Evolutionary conservation across 2,797 vertebrate genomes (phyloP).

Genomic region (Heterohyrax brucei): DNA sequence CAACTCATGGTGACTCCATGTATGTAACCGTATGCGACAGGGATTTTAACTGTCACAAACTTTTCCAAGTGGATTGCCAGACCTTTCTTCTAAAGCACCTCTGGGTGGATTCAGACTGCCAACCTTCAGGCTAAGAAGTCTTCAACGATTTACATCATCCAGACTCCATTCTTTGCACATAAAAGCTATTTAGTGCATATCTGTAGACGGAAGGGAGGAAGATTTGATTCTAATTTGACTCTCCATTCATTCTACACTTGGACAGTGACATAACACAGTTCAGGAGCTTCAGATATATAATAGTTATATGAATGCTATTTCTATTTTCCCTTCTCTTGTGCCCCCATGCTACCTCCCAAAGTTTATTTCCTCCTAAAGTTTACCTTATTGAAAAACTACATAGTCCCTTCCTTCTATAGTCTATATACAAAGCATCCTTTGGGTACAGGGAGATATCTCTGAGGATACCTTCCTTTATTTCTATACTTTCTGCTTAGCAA

Average conservation of each 20-base stretch:
- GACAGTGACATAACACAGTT: not conserved
- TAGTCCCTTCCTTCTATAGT: not conserved
- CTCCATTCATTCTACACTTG: not conserved
- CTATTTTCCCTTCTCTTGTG: not conserved
- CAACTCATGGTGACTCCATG: not conserved
- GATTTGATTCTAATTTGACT: not conserved
- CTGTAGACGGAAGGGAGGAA: not conserved
- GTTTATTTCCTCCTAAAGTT: not conserved
- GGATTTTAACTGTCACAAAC: not conserved
- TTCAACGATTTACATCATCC: not conserved
- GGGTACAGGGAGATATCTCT: not conserved
- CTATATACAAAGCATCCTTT: not conserved
- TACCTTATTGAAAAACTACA: not conserved
- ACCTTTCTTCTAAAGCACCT: not conserved
- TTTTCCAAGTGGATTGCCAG: not conserved
- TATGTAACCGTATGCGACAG: not conserved
- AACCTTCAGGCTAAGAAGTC: not conserved
- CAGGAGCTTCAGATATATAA: not conserved
- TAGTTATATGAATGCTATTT: too few species aligned
- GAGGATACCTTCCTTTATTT: not conserved
- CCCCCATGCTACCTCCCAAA: not conserved
- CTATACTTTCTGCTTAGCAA: not conserved
- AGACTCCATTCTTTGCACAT: not conserved
- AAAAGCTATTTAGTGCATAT: not conserved
- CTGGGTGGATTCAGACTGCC: not conserved